Percentiles rank a stretch among this genome's conserved stretches.
phyloP scores from a whole-genome alignment of 1,140 invertebrate species.

The Hermatobates lingyangjiaoensis region DNA sequence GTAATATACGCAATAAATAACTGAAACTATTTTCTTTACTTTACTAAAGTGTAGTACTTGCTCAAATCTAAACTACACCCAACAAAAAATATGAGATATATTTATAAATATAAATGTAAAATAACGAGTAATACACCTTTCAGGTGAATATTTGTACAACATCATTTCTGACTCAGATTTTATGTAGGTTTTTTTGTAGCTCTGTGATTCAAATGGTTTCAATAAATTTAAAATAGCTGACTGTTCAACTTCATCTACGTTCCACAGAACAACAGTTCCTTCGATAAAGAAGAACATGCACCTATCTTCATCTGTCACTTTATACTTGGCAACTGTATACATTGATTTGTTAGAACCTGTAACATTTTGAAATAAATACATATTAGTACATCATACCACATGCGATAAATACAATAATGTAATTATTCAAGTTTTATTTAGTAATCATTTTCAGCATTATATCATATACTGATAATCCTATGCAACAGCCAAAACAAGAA shows the following conservation, averaged over 20 bases:
- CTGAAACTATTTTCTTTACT: constrained; percentile 1
- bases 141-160: constrained; percentile 42
- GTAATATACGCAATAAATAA: too few species aligned
- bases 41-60: background rate
- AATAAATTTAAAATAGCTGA: constrained; percentile 57
- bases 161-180: constrained; percentile 65
- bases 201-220: constrained; percentile 37
- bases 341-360: too few species aligned
- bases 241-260: constrained; percentile 64
- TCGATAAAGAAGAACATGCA: constrained; percentile 76
- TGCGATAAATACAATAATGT: too few species aligned
- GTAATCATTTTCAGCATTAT: too few species aligned
- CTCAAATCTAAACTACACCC: background rate
- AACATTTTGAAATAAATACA: too few species aligned
- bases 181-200: constrained; percentile 46
- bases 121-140: constrained; percentile 5
- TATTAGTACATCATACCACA: too few species aligned
- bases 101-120: background rate
- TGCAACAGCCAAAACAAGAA: too few species aligned
- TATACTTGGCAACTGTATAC: constrained; percentile 55
- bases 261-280: constrained; percentile 84
- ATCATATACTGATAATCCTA: too few species aligned
- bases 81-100: background rate
- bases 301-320: constrained; percentile 41
- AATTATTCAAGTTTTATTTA: too few species aligned